Evolutionary conservation across 2,797 vertebrate genomes (phyloP).

Genomic region (Gymnothorax javanicus): DNA sequence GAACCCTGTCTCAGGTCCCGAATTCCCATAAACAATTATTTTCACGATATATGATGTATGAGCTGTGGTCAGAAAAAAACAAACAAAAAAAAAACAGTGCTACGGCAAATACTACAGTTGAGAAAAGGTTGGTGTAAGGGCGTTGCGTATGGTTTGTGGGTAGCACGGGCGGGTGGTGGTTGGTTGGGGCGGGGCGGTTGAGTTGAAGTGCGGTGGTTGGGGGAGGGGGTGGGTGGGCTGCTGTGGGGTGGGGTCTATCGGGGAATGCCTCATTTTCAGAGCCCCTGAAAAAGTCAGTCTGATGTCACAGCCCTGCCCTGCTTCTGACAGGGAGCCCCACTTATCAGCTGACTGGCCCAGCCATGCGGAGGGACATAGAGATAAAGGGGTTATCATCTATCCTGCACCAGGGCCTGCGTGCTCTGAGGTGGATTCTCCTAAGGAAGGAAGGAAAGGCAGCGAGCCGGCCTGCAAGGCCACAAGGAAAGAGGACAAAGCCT

Average conservation of each 20-base stretch:
- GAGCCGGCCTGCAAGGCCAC: slow-evolving; percentile 51
- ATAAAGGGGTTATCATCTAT: slow-evolving; percentile 74
- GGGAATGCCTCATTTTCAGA: background rate
- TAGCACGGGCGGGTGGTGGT: background rate
- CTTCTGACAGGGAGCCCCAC: slow-evolving; percentile 40
- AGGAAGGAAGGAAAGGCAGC: slow-evolving; percentile 74
- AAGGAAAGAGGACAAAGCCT: background rate
- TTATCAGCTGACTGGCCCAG: slow-evolving; percentile 65
- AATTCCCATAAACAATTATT: background rate
- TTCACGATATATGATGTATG: background rate
- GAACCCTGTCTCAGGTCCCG: no score
- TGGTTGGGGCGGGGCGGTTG: background rate
- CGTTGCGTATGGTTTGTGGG: background rate
- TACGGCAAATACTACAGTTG: background rate
- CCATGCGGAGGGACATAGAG: slow-evolving; percentile 29
- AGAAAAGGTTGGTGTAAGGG: background rate
- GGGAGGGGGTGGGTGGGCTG: background rate
- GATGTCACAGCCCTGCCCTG: background rate
- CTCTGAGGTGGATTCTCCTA: slow-evolving; percentile 22
- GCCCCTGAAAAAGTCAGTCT: background rate
- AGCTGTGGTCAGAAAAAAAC: background rate
- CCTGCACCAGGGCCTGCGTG: slow-evolving; percentile 61
- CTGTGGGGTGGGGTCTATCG: background rate
- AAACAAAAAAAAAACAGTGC: background rate
- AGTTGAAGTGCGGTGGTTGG: background rate